phyloP scores from a whole-genome alignment of 2,888 invertebrate species.

The Scaptomyza polygonia region DNA sequence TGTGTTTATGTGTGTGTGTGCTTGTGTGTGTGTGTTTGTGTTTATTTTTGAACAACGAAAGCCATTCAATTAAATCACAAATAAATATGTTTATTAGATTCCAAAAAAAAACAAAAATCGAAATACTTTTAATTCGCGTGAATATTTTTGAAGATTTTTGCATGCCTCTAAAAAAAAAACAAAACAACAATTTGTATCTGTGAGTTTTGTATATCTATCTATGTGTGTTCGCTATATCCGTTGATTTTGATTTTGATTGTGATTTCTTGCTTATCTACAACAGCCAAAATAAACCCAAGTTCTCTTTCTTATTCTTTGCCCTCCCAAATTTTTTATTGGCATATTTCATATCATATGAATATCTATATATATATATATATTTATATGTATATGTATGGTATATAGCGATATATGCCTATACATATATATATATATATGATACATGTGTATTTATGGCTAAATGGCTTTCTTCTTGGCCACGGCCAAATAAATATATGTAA shows the following conservation, averaged over 20 bases:
- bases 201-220: slow-evolving; percentile 1
- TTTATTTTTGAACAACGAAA: slow-evolving; percentile 71
- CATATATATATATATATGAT: slow-evolving; percentile 12
- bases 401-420: slow-evolving; percentile 6
- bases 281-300: slow-evolving; percentile 1
- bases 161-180: slow-evolving; percentile 16
- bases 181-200: not conserved
- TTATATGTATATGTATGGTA: slow-evolving; percentile 21
- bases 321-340: slow-evolving; percentile 46
- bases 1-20: not conserved
- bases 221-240: slow-evolving; percentile 23
- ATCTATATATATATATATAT: slow-evolving; percentile 10
- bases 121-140: slow-evolving; percentile 65
- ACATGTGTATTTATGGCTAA: slow-evolving; percentile 13
- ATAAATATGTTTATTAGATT: slow-evolving; percentile 64
- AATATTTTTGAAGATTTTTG: slow-evolving; percentile 29
- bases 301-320: not conserved
- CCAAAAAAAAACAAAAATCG: no score
- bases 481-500: slow-evolving; percentile 25
- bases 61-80: slow-evolving; percentile 79
- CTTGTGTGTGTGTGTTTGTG: slow-evolving; percentile 35
- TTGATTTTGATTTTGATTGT: slow-evolving; percentile 42
- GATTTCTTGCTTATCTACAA: slow-evolving; percentile 26
- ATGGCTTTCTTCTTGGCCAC: slow-evolving; percentile 49
- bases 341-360: slow-evolving; percentile 24